Base-by-base conservation (phyloP, 2,797 vertebrate genomes). In the Psittacula echo region DNA sequence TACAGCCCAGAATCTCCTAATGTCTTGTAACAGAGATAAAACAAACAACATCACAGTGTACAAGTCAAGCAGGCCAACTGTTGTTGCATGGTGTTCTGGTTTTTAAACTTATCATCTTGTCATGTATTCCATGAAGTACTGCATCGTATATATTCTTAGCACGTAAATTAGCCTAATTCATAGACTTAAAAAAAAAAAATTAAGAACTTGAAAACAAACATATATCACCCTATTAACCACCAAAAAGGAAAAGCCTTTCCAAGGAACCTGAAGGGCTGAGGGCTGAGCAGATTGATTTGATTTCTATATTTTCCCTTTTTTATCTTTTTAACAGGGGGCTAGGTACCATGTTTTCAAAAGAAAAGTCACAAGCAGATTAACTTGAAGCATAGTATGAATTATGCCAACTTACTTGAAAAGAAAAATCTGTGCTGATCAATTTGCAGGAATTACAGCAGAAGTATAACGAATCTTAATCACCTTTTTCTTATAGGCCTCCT, bases 401-500 rank as follows among this genome's bases (percentile, higher is more conserved):
- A 66, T n/a, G 30, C 5, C 21, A 67, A 1, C 4, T 58, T 82
- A 66, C 24, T 39, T 56, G 27, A 54, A 82, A 74, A 17, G 4
- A 65, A 44, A 75, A 48, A 71, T 32, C 11, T 42, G n/a, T 53
- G 56, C 58, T 81, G 42, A 90, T 91, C 20, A 37, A 6, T 91
- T 84, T 56, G n/a, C 34, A 79, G 26, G 32, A 26, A 68, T 47
- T 83, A 67, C 16, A 78, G 45, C 37, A 66, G 16, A 84, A 78
- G 9, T 24, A 45, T 14, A 89, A 61, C 10, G 75, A 85, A 85
- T 34, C 70, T 77, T 72, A 86, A 78, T 26, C 12, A 34, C 30
- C 13, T 74, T 81, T 84, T 56, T 88, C 79, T 97, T 90, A 48
- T 97, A 99, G 99, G 89, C 99, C 99, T 92, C 99, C 99, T 30